These are phyloP conservation scores for Drosophila stalkeri DNA, from an alignment of 2,888 invertebrate species.

Conservation along the genomic window DNA sequence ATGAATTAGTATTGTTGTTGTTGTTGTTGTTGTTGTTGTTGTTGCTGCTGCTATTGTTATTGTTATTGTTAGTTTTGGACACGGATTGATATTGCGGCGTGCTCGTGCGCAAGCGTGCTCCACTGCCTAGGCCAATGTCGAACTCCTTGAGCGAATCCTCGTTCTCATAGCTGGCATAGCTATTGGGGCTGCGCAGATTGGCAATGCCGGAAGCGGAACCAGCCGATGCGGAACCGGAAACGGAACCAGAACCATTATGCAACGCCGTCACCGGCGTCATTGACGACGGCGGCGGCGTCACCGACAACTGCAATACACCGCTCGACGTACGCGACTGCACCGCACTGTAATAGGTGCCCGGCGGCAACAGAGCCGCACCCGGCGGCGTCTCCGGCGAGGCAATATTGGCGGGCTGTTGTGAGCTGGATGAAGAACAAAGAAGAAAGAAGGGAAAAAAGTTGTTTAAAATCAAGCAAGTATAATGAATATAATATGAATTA, in stretches of 20 bases:
- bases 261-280: conserved; percentile 55
- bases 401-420: conserved; percentile 66
- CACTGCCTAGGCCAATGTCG: conserved; percentile 68
- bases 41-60: conserved; percentile 31
- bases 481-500: no score
- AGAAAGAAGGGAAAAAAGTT: no score
- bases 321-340: conserved; percentile 46
- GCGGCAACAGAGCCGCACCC: conserved; percentile 46
- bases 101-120: conserved; percentile 65
- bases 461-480: no score
- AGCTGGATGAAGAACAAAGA: conserved; percentile 4
- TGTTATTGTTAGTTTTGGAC: conserved; percentile 38
- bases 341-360: conserved; percentile 50
- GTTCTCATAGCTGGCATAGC: conserved; percentile 85
- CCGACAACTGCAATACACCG: conserved; percentile 53
- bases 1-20: conserved; percentile 19
- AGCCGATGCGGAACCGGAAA: conserved; percentile 20
- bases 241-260: conserved; percentile 52
- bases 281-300: conserved; percentile 62
- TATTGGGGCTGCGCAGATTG: conserved; percentile 82
- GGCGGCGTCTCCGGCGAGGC: conserved; percentile 73
- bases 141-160: conserved; percentile 85
- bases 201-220: conserved; percentile 60
- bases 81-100: conserved; percentile 71
- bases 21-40: conserved; percentile 42